Conservation (phyloP, 1,140 invertebrate species). For the Idris sp. region DNA sequence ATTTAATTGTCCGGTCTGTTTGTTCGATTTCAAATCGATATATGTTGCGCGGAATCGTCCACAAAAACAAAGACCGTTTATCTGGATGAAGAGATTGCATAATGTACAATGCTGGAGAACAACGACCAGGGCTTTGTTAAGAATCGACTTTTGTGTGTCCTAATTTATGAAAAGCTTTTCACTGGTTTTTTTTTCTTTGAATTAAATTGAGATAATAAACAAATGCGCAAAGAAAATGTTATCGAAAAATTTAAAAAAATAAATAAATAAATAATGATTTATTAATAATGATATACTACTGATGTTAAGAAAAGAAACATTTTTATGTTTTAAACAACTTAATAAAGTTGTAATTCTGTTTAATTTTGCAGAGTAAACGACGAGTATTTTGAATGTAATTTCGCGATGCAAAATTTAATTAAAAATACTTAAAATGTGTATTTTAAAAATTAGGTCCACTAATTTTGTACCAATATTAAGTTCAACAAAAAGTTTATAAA, state of each 20-base stretch:
- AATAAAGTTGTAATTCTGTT: too few species aligned
- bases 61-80: slow-evolving; percentile 25
- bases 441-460: too few species aligned
- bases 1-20: slow-evolving; percentile 32
- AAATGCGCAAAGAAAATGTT: neutral
- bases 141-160: neutral
- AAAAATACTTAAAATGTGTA: too few species aligned
- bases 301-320: too few species aligned
- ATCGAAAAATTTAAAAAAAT: too few species aligned
- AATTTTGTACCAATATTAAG: too few species aligned
- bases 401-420: neutral
- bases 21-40: slow-evolving; percentile 28
- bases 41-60: slow-evolving; percentile 3
- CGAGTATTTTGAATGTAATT: too few species aligned
- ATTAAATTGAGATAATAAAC: slow-evolving; percentile 20
- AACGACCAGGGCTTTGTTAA: slow-evolving; percentile 12
- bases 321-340: too few species aligned
- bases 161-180: slow-evolving; percentile 12
- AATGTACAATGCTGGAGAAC: neutral
- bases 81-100: slow-evolving; percentile 2
- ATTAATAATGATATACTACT: too few species aligned
- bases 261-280: too few species aligned
- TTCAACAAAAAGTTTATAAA: too few species aligned
- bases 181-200: slow-evolving; percentile 14
- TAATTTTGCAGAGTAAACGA: too few species aligned